Evolutionary conservation across 2,797 vertebrate species (phyloP).

Genomic region (Synaphobranchus kaupii): DNA sequence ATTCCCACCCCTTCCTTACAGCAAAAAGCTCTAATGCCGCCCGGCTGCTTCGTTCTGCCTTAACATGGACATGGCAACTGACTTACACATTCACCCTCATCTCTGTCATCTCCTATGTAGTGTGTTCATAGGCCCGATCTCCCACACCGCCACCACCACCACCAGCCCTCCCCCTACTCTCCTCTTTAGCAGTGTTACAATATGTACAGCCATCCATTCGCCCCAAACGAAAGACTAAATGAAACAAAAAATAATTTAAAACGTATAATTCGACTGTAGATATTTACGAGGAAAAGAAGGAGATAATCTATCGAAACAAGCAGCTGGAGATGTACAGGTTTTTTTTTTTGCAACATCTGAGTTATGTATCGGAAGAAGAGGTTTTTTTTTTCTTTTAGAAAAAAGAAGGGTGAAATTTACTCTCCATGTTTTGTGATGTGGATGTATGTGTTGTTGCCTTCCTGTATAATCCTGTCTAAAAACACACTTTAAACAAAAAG

Average conservation of each 20-base stretch:
- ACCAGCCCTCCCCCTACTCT: conserved; percentile 70
- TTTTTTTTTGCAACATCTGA: conserved; percentile 68
- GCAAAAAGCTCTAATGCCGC: conserved; percentile 92
- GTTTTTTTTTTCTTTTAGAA: conserved; percentile 42
- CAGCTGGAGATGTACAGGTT: conserved; percentile 72
- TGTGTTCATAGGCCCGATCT: conserved; percentile 82
- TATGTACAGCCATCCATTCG: conserved; percentile 89
- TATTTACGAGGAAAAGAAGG: conserved; percentile 68
- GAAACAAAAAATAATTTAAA: conserved; percentile 38
- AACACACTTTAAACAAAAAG: conserved; percentile 71
- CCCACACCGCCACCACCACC: conserved; percentile 59
- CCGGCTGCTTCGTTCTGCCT: conserved; percentile 88
- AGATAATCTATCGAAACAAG: conserved; percentile 61
- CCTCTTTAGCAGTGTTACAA: conserved; percentile 84
- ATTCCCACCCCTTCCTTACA: conserved; percentile 94
- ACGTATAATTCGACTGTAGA: conserved; percentile 69
- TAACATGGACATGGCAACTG: conserved; percentile 94
- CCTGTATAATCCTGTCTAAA: conserved; percentile 88
- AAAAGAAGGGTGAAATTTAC: conserved; percentile 88
- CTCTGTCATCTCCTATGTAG: conserved; percentile 86
- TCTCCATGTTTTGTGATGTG: conserved; percentile 99
- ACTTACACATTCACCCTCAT: conserved; percentile 85
- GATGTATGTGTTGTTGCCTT: conserved; percentile 98
- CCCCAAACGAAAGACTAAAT: conserved; percentile 65
- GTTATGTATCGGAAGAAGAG: conserved; percentile 57